Evolutionary conservation across 2,797 vertebrate genomes (phyloP), one percentile per base, ranked within the genome.

Genomic region (Chaetophractus vellerosus): DNA sequence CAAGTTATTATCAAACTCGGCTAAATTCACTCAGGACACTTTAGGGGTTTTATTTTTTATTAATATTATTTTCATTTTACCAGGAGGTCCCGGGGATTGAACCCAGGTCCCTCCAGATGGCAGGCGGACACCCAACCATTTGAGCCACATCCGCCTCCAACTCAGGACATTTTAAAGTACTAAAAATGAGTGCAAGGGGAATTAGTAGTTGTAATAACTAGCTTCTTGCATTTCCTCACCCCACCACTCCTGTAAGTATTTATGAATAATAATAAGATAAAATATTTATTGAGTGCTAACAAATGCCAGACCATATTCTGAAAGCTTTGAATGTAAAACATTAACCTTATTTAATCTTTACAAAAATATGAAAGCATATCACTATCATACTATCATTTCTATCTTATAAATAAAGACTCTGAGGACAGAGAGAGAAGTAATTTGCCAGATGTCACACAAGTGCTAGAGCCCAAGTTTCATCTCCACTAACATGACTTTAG

Each of bases 341-440:
- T 86, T 78, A 38, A 57, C 75, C 2, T 84, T 59, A 55, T 1
- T 91, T 78, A 79, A 55, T 64, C 57, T 88, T 96, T 69, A 57
- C 52, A 38, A 64, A 45, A 82, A 61, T 78, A 2, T 19, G 18
- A n/a, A 64, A 38, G 7, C 33, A 64, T 18, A 72, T 81, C 76
- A 24, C 64, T 52, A 45, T 21, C 14, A n/a, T 24, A 24, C 64
- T 52, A 45, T 21, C 14, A n/a, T 24, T 71, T 18, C 16, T 2
- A 41, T 48, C 84, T 86, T 83, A 36, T 18, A 69, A 76, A 55
- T 57, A 75, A 69, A 66, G 50, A 75, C 80, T 75, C 0, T 28
- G n/a, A 88, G 9, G 26, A 36, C 23, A 68, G 8, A 41, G 45
- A 85, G 41, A 71, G 24, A 78, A 75, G 33, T n/a, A 31, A 85